Percentiles rank a stretch among this genome's conserved stretches.
Evolutionary conservation across 2,888 invertebrate species (phyloP).

Genomic region (Ophraella communa): DNA sequence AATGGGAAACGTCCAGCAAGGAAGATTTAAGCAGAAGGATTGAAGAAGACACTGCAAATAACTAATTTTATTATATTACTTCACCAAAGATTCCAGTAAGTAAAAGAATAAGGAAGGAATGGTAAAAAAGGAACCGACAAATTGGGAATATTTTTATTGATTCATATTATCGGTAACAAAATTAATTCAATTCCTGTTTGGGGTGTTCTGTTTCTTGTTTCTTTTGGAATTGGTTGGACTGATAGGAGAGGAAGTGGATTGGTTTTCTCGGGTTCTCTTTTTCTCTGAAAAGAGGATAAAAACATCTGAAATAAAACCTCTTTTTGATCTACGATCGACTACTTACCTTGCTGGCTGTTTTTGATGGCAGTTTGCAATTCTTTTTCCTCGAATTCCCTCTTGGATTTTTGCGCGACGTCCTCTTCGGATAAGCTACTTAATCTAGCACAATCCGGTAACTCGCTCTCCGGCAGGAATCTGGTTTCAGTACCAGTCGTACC

Average conservation of each 20-base stretch:
- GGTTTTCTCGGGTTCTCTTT: conserved; percentile 31
- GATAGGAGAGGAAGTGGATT: conserved; percentile 22
- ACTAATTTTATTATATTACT: too few species aligned
- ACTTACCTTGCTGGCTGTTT: conserved; percentile 62
- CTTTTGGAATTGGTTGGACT: conserved; percentile 7
- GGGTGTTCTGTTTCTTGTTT: neutral
- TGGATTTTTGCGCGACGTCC: conserved; percentile 61
- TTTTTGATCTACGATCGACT: neutral
- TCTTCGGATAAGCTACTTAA: conserved; percentile 75
- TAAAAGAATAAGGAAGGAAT: too few species aligned
- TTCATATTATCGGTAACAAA: conserved; percentile 5
- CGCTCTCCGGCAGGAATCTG: conserved; percentile 81
- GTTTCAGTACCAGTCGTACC: conserved; percentile 96
- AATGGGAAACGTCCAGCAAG: too few species aligned
- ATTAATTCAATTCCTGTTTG: neutral
- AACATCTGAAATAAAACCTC: neutral
- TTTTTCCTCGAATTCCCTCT: conserved; percentile 69
- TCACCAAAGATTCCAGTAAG: too few species aligned
- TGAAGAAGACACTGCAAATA: too few species aligned
- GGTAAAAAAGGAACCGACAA: too few species aligned
- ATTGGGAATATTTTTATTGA: too few species aligned
- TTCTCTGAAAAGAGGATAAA: conserved; percentile 29
- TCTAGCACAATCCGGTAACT: conserved; percentile 79
- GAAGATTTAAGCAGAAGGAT: too few species aligned
- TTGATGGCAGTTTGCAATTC: conserved; percentile 76